Evolutionary conservation across 2,797 vertebrate genomes (phyloP).

Genomic region (Diceros bicornis): DNA sequence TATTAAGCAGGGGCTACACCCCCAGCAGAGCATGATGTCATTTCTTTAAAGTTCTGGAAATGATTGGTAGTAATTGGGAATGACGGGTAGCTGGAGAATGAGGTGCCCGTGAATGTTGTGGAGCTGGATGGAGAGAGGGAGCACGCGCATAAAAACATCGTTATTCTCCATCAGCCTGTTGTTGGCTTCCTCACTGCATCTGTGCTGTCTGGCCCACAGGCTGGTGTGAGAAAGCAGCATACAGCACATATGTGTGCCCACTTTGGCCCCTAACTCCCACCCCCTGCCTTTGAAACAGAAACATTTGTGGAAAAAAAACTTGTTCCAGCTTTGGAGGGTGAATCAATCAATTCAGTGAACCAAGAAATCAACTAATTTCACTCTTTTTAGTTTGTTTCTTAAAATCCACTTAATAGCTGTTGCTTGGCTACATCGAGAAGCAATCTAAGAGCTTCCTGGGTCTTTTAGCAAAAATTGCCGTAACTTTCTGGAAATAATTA

Average conservation of each 20-base stretch:
- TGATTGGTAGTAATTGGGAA: background rate
- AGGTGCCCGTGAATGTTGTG: background rate
- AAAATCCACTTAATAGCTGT: background rate
- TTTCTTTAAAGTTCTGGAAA: background rate
- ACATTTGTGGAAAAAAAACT: background rate
- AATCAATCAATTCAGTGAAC: background rate
- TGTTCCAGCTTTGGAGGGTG: background rate
- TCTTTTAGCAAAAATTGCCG: background rate
- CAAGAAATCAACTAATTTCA: constrained; percentile 45
- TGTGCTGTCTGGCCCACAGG: rapidly evolving
- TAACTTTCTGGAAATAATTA: background rate
- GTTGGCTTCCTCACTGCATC: background rate
- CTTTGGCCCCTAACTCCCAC: background rate
- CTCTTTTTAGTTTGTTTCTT: background rate
- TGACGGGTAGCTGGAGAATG: background rate
- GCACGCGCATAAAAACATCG: rapidly evolving
- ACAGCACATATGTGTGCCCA: no score
- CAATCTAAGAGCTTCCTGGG: background rate
- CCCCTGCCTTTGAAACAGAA: background rate
- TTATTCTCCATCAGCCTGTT: rapidly evolving
- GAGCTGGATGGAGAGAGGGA: background rate
- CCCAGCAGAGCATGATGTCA: background rate
- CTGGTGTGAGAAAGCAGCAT: background rate
- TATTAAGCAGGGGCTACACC: background rate
- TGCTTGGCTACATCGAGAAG: background rate